These are phyloP conservation scores for Drosophila neutralis DNA, from an alignment of 2,888 invertebrate genomes.

Conservation along the genomic window DNA sequence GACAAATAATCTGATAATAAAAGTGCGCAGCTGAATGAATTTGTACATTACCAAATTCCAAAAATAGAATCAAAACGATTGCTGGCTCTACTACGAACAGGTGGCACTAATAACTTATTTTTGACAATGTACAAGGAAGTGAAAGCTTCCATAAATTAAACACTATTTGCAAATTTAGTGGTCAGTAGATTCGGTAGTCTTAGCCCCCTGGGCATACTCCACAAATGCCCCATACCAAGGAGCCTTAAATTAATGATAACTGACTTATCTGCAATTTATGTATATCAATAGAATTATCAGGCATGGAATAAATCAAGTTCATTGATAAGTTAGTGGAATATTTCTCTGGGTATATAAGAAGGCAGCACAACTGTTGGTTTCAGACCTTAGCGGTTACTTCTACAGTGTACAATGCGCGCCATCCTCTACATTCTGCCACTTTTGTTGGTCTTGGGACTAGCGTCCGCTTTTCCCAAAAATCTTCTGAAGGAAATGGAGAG, in stretches of 20 bases:
- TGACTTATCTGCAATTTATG: neutral
- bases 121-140: neutral
- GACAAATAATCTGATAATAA: neutral
- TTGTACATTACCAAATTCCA: neutral
- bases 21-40: neutral
- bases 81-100: neutral
- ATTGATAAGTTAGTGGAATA: slow-evolving; percentile 23
- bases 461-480: slow-evolving; percentile 20
- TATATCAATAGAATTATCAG: slow-evolving; percentile 29
- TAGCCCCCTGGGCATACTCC: slow-evolving; percentile 1
- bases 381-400: slow-evolving; percentile 21
- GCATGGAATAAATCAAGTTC: slow-evolving; percentile 39
- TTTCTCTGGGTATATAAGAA: slow-evolving; percentile 35
- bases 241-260: slow-evolving; percentile 21
- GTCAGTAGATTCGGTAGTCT: neutral
- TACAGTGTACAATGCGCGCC: slow-evolving; percentile 39
- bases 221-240: neutral
- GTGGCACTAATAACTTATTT: neutral
- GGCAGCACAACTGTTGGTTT: neutral
- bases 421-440: slow-evolving; percentile 14
- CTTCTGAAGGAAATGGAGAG: slow-evolving; percentile 40
- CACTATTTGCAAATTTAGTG: neutral
- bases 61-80: slow-evolving; percentile 2
- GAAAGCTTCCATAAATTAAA: slow-evolving; percentile 9
- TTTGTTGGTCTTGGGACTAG: slow-evolving; percentile 26